phyloP scores from a whole-genome alignment of 2,888 invertebrate genomes.

The Alentia gelatinosa region DNA sequence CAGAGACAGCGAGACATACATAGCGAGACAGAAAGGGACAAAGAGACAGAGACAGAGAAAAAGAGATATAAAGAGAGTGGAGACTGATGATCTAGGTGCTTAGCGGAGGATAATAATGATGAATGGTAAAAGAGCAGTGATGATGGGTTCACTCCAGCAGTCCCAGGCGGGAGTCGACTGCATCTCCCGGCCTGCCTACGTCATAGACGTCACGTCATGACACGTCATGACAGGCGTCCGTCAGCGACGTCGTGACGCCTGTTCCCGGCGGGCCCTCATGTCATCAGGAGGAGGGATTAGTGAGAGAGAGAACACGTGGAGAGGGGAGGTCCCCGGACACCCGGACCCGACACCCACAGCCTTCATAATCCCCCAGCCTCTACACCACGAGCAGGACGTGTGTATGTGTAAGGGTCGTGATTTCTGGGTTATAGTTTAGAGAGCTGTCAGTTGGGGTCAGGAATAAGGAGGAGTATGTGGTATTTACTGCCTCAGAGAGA shows the following conservation, averaged over 20 bases:
- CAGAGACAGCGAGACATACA: too few species aligned
- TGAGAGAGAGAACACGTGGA: background rate
- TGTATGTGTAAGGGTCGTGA: too few species aligned
- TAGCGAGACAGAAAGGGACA: background rate
- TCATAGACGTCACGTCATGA: background rate
- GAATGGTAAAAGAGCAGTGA: too few species aligned
- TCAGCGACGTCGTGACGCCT: background rate
- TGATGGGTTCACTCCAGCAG: background rate
- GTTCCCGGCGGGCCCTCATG: background rate
- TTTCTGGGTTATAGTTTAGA: too few species aligned
- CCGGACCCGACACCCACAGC: background rate
- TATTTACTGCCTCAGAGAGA: too few species aligned
- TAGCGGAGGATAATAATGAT: too few species aligned
- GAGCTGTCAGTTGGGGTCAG: too few species aligned
- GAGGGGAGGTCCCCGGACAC: background rate
- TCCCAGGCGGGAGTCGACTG: too few species aligned
- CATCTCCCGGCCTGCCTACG: too few species aligned
- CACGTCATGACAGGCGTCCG: background rate
- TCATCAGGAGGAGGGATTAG: conserved; percentile 6
- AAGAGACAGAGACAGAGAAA: background rate
- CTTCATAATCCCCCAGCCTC: too few species aligned
- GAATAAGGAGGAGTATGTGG: too few species aligned
- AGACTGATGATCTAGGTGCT: background rate
- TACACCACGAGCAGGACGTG: too few species aligned
- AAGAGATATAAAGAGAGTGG: background rate